These are phyloP conservation scores for Sarcophaga variegata DNA, from an alignment of 2,888 invertebrate species.

Conservation along the genomic window DNA sequence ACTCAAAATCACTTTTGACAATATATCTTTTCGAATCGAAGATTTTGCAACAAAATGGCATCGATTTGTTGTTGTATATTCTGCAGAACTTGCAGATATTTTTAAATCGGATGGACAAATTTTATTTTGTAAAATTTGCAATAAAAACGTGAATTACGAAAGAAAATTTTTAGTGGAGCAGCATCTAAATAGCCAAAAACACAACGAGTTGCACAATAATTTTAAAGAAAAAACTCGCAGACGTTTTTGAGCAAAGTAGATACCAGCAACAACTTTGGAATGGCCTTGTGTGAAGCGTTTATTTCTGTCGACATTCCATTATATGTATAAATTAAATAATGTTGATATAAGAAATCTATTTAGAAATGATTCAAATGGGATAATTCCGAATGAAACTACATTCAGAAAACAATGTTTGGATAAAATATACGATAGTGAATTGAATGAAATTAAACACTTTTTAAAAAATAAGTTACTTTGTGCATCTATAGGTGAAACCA, in stretches of 20 bases:
- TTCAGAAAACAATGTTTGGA: too few relatives aligned
- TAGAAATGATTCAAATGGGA: background rate
- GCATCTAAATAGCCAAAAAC: conserved; percentile 7
- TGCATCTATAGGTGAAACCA: too few relatives aligned
- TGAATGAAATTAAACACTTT: too few relatives aligned
- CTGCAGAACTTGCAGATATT: too few relatives aligned
- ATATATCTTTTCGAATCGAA: too few relatives aligned
- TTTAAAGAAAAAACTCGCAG: background rate
- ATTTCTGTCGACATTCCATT: background rate
- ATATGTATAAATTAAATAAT: background rate
- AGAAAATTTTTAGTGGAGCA: background rate
- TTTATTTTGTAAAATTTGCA: background rate
- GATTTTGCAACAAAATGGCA: too few relatives aligned
- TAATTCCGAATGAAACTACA: background rate
- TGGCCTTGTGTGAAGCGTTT: conserved; percentile 5
- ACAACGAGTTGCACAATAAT: background rate
- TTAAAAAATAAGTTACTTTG: too few relatives aligned
- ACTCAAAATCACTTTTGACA: too few relatives aligned
- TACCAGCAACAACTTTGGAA: background rate
- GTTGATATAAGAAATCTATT: background rate
- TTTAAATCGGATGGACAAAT: too few relatives aligned
- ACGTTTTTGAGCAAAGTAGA: background rate
- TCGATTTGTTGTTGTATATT: too few relatives aligned
- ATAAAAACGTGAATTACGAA: background rate
- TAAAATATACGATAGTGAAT: too few relatives aligned